Evolutionary conservation across 2,797 vertebrate species (phyloP), one percentile per base, ranked within the genome.

Genomic region (Platalea minor): DNA sequence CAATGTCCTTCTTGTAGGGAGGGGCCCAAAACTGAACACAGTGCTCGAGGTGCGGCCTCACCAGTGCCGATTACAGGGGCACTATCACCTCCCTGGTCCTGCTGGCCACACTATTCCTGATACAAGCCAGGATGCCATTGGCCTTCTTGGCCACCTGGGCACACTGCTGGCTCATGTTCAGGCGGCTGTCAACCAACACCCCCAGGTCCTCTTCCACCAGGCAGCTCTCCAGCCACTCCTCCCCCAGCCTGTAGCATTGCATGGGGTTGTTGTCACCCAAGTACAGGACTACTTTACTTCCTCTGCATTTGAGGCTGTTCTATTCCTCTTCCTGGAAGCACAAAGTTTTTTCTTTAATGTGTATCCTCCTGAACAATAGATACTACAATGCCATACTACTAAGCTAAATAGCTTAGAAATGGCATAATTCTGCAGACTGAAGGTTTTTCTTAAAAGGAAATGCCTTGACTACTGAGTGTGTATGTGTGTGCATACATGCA

Each of bases 141-240:
- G 68, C 68, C 26, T 28, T 23, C 59, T 14, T 73, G 50, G n/a
- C 33, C n/a, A 18, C 41, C n/a, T 53, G 39, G n/a, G 17, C 43
- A 68, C 23, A 39, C 43, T 57, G 28, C 43, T 2, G 17, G 28
- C 11, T 56, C n/a, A 17, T 26, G 4, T 37, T 45, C 68, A 63
- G 39, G 21, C 2, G 0, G 19, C 25, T 51, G 37, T 43, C 1
- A 0, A 41, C 43, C 23, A 41, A 1, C 24, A 84, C 35, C 43
- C 12, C 51, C 51, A 29, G 29, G n/a, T 50, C 51, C 35, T 48
- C 35, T 51, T 51, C 73, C 2, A 2, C 21, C 3, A 0, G 35
- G 53, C 53, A 68, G 45, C 25, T 43, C 35, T 76, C 17, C 53
- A 74, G 60, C 12, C 70, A 31, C 61, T 41, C 45, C 21, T 48